Percentiles rank a stretch among this genome's conserved stretches.
These are phyloP conservation scores for Zoanthus sansibaricus DNA, from an alignment of 92 coral and sea anemone genomes.

Conservation along the genomic window DNA sequence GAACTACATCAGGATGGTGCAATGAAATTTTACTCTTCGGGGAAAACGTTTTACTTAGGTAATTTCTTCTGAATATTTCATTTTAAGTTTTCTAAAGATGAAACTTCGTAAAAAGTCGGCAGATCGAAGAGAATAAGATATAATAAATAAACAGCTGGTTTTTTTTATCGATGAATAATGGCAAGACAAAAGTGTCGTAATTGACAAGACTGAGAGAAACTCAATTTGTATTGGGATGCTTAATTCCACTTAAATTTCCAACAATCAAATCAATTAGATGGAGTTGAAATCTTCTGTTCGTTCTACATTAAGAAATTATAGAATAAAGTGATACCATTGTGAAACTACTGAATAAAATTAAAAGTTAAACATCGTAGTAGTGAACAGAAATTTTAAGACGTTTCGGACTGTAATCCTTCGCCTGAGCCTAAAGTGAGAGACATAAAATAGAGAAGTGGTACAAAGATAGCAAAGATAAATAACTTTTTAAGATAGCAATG, in stretches of 20 bases:
- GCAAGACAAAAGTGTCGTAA: not conserved
- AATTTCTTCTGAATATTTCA: not conserved
- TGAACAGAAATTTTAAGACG: too few species aligned
- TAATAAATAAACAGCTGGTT: not conserved
- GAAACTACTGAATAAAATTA: too few species aligned
- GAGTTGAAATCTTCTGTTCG: not conserved
- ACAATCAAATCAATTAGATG: not conserved
- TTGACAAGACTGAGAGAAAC: not conserved
- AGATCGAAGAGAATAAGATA: not conserved
- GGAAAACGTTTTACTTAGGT: not conserved
- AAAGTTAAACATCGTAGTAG: too few species aligned
- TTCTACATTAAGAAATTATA: not conserved
- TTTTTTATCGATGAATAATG: not conserved
- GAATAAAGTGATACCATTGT: not conserved
- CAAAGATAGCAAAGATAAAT: too few species aligned
- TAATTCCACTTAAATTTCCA: conserved; percentile 6
- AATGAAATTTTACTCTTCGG: not conserved
- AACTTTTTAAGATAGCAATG: too few species aligned
- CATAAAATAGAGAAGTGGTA: too few species aligned
- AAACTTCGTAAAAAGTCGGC: conserved; percentile 7
- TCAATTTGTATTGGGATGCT: not conserved
- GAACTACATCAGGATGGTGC: conserved; percentile 14
- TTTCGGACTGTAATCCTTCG: too few species aligned
- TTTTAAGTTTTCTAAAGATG: not conserved
- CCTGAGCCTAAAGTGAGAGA: too few species aligned